Evolutionary conservation across 2,888 invertebrate genomes (phyloP).

Genomic region (Horisme vitalbata): DNA sequence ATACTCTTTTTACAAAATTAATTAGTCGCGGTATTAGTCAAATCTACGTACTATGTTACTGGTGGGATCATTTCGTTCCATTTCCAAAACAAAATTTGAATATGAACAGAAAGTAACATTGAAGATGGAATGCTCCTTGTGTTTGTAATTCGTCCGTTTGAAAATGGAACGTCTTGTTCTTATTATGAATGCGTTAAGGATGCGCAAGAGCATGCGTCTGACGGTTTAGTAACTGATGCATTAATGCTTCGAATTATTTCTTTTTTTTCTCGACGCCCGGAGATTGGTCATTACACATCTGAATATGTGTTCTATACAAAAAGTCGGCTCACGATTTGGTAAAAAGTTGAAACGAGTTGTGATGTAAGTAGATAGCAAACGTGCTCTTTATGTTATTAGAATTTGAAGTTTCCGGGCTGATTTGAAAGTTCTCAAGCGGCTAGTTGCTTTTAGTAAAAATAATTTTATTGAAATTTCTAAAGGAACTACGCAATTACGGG

Average conservation of each 20-base stretch:
- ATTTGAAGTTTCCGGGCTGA: constrained; percentile 75
- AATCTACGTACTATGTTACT: constrained; percentile 12
- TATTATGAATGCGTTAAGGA: constrained; percentile 79
- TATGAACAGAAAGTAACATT: constrained; percentile 63
- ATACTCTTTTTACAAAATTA: constrained; percentile 3
- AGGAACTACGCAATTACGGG: constrained; percentile 32
- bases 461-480: constrained; percentile 46
- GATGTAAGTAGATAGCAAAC: constrained; percentile 75
- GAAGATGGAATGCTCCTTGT: constrained; percentile 65
- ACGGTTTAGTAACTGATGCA: constrained; percentile 82
- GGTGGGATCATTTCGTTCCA: constrained; percentile 21
- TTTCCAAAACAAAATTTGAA: constrained; percentile 72
- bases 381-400: constrained; percentile 76
- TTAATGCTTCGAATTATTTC: constrained; percentile 74
- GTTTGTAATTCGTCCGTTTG: constrained; percentile 72
- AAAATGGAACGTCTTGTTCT: constrained; percentile 75
- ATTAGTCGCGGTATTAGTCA: constrained; percentile 12
- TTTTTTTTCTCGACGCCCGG: constrained; percentile 72
- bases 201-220: constrained; percentile 77
- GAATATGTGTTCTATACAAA: constrained; percentile 77
- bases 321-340: constrained; percentile 74
- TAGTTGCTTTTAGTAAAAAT: constrained; percentile 43
- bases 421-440: constrained; percentile 60
- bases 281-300: constrained; percentile 82
- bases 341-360: constrained; percentile 70